phyloP scores from a whole-genome alignment of 35 echinoderm and acorn worm species.

The Lytechinus variegatus region DNA sequence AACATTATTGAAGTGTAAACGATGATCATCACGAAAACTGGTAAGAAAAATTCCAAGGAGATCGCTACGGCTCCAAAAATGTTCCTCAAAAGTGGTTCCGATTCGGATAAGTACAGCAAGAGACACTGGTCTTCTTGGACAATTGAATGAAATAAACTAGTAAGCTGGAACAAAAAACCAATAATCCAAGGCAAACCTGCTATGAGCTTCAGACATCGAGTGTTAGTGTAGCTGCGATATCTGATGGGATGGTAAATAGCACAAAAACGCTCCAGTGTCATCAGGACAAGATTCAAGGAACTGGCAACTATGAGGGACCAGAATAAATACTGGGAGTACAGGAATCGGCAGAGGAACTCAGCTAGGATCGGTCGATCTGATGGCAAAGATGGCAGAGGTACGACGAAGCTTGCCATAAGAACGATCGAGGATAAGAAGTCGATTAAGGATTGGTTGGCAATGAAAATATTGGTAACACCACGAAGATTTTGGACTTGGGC shows the following conservation, averaged over 20 bases:
- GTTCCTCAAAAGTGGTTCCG: background rate
- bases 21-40: constrained; percentile 54
- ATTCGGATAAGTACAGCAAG: background rate
- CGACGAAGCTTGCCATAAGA: background rate
- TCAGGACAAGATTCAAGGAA: constrained; percentile 57
- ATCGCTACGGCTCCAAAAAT: background rate
- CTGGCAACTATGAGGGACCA: constrained; percentile 70
- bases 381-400: constrained; percentile 6
- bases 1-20: constrained; percentile 42
- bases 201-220: background rate
- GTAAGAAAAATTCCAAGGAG: constrained; percentile 29
- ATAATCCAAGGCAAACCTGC: background rate
- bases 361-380: constrained; percentile 1
- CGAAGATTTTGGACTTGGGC: constrained; percentile 6
- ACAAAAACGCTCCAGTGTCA: constrained; percentile 71
- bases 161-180: background rate
- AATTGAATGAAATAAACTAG: background rate
- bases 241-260: constrained; percentile 64
- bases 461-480: constrained; percentile 63
- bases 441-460: constrained; percentile 76
- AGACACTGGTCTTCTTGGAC: background rate
- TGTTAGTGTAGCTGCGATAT: background rate
- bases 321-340: constrained; percentile 67
- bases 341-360: constrained; percentile 58
- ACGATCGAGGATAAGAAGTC: constrained; percentile 65